phyloP scores from a whole-genome alignment of 2,888 invertebrate genomes.

The Brachylomia viminalis region DNA sequence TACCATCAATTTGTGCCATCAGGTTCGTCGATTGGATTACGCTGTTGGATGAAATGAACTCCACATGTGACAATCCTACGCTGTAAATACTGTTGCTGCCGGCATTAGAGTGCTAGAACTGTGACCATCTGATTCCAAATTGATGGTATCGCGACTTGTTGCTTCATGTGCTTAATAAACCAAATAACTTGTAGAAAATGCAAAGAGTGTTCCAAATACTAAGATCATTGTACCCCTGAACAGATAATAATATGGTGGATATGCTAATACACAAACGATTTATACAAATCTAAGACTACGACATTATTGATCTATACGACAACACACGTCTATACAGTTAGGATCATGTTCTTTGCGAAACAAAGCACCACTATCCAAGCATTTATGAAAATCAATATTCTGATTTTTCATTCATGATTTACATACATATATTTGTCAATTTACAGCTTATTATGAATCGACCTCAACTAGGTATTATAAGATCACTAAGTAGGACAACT shows the following conservation, averaged over 20 bases:
- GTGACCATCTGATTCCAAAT: slow-evolving; percentile 37
- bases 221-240: slow-evolving; percentile 6
- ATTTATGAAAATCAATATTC: slow-evolving; percentile 24
- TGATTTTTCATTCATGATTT: slow-evolving; percentile 53
- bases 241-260: slow-evolving; percentile 3
- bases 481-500: slow-evolving; percentile 64
- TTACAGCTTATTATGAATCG: slow-evolving; percentile 65
- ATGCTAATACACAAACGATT: slow-evolving; percentile 4
- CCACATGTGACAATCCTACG: slow-evolving; percentile 35
- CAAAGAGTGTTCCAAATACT: slow-evolving; percentile 15
- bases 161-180: slow-evolving; percentile 35
- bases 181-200: slow-evolving; percentile 21
- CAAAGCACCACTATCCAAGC: slow-evolving; percentile 5
- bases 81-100: slow-evolving; percentile 62
- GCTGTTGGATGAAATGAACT: slow-evolving; percentile 18
- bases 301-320: no score
- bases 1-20: slow-evolving; percentile 52
- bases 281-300: slow-evolving; percentile 40
- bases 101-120: slow-evolving; percentile 60
- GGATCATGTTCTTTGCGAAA: slow-evolving; percentile 16
- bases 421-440: slow-evolving; percentile 73
- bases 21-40: slow-evolving; percentile 36
- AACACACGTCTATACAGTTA: slow-evolving; percentile 41
- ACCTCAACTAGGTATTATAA: slow-evolving; percentile 62
- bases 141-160: slow-evolving; percentile 53